Evolutionary conservation across 23 tunicate genomes (phyloP).

Genomic region (Ascidia mentula): DNA sequence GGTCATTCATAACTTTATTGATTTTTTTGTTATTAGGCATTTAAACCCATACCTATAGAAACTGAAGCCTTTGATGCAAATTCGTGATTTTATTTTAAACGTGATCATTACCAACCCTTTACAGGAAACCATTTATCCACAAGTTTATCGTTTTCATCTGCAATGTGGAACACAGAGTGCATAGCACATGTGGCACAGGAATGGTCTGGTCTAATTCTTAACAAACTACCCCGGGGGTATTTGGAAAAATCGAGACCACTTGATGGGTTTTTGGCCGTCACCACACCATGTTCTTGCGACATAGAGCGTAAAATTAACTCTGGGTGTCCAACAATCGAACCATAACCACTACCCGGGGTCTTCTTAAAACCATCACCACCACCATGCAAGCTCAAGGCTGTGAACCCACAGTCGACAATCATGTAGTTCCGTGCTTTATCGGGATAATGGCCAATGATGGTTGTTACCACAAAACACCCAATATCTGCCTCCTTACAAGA

Average conservation of each 20-base stretch:
- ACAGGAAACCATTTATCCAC: slow-evolving; percentile 75
- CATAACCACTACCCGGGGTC: slow-evolving; percentile 58
- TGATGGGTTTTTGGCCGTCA: slow-evolving; percentile 19
- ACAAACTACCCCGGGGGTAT: slow-evolving; percentile 55
- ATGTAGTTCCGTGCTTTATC: slow-evolving; percentile 19
- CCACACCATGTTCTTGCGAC: slow-evolving; percentile 74
- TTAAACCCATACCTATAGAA: no score
- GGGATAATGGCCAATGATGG: slow-evolving; percentile 67
- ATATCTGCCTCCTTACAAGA: slow-evolving; percentile 52
- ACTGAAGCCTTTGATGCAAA: no score
- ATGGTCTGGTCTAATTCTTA: slow-evolving; percentile 73
- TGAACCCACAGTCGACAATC: slow-evolving; percentile 77
- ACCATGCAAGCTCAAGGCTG: slow-evolving; percentile 77
- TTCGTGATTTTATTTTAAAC: no score
- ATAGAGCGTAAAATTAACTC: slow-evolving; percentile 47
- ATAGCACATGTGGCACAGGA: slow-evolving; percentile 85
- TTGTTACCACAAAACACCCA: slow-evolving; percentile 65
- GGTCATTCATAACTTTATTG: no score
- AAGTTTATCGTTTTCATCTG: slow-evolving; percentile 50
- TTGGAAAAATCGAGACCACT: slow-evolving; percentile 26
- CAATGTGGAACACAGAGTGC: slow-evolving; percentile 65
- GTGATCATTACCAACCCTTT: slow-evolving; percentile 59
- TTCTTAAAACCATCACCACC: slow-evolving; percentile 46
- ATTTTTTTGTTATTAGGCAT: no score
- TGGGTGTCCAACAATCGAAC: slow-evolving; percentile 60